Evolutionary conservation across 2,113 vertebrate genomes (phyloP), one percentile per base, ranked within the genome.

Genomic region (Micronycteris hirsuta): DNA sequence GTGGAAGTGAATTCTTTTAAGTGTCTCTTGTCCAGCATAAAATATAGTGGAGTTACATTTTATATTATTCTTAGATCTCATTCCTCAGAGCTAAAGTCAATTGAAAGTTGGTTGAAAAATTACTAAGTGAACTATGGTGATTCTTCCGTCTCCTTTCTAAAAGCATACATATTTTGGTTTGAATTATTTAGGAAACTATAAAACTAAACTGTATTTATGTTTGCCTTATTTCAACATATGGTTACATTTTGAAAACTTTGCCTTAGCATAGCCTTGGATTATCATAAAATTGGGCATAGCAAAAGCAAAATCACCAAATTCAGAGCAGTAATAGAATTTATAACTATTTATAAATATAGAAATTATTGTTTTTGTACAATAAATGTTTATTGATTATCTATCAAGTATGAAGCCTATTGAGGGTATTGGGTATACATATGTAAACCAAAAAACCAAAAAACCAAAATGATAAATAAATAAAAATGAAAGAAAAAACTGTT

Each of bases 181-280:
- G 96, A 97, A 96, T 97, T 97, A 97, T 96, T 96, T 96, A 97
- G 67, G 61, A 94, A 96, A 85, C 94, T 96, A 89, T 83, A 92
- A 68, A 97, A 82, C 71, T 88, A 95, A 96, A 85, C 45, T 88
- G 61, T 61, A 91, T 96, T 96, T 96, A 94, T 96, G 38, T 85
- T 96, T 94, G 54, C 73, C 74, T 95, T 96, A 94, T 95, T 96
- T 96, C 94, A 92, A 96, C 94, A 91, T 89, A 96, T 83, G 68
- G 88, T 92, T 96, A 83, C 41, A 83, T 92, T 96, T 90, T 36
- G 47, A 94, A 97, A 96, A 96, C 86, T 93, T 95, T 95, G 85
- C 94, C 81, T 19, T 49, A 92, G 86, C 84, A 95, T 93, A 90
- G 38, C 47, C 83, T 65, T 93, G 54, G 82, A 65, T 94, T 61